Evolutionary conservation across 2,888 invertebrate genomes (phyloP), one percentile per base, ranked within the genome.

Genomic region (Pristionchus maxplancki): DNA sequence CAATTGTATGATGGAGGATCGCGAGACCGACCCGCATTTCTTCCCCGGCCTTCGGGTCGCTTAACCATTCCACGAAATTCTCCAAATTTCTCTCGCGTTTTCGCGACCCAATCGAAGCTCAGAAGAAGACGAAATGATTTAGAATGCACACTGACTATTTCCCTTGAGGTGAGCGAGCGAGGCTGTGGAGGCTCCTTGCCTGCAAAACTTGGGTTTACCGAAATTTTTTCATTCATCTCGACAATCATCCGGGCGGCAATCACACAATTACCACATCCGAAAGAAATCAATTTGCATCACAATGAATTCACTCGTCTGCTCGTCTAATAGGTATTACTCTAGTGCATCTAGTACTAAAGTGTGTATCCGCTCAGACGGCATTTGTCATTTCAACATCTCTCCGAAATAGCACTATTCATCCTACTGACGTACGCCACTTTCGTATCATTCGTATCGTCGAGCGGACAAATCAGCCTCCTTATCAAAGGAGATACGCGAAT

Each of bases 11-110:
- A 78, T 20, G n/a, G 13, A 13, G 48, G 44, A 44, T 78, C 44
- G 40, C 44, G 71, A 2, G 78, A 17, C 15, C 78, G 78, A 78
- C 78, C 78, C 78, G 78, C 44, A 44, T 44, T 13, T 74, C n/a
- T n/a, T n/a, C 20, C 15, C 71, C 11, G 71, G 1, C n/a, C 13
- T 34, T 24, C 24, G 71, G 71, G 78, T 78, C 78, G 44, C 24
- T 78, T 78, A 78, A 44, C 78, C n/a, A 78, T 78, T 78, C 78
- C 78, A 78, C 78, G 78, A 15, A 44, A 78, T 78, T 78, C 78
- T 48, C 44, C 40, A 20, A 28, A 64, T 31, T 78, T 37, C 78
- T 78, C 20, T 74, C n/a, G n/a, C 78, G n/a, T 50, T 48, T 81
- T 81, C 81, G 11, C 28, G 44, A 44, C 40, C 78, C 44, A 44